phyloP scores from a whole-genome alignment of 2,797 vertebrate species.

The Leptoclinus maculatus region DNA sequence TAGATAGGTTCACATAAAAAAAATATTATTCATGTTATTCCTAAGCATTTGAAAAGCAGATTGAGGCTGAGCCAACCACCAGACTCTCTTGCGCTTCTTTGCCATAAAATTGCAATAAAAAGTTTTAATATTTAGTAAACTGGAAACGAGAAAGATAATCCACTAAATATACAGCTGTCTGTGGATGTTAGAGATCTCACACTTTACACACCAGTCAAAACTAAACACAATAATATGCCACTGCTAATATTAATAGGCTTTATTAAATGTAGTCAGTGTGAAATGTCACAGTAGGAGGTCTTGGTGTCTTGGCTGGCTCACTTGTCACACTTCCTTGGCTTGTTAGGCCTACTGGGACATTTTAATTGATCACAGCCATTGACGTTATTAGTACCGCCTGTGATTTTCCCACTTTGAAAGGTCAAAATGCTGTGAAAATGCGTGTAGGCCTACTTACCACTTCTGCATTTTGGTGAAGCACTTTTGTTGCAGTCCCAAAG shows the following conservation, averaged over 20 bases:
- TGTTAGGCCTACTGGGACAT: not conserved
- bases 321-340: not conserved
- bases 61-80: not conserved
- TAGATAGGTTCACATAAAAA: not conserved
- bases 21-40: slow-evolving; percentile 17
- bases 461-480: not conserved
- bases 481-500: not conserved
- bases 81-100: not conserved
- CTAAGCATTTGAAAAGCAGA: slow-evolving; percentile 19
- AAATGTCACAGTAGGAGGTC: not conserved
- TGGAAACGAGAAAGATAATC: slow-evolving; percentile 2
- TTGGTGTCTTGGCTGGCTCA: not conserved
- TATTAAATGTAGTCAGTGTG: not conserved
- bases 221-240: not conserved
- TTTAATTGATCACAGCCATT: not conserved
- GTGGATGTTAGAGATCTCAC: not conserved
- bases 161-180: slow-evolving; percentile 3
- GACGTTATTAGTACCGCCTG: not conserved
- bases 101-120: not conserved
- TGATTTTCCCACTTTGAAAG: not conserved
- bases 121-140: not conserved
- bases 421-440: not conserved
- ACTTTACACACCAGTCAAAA: not conserved
- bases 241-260: not conserved
- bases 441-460: not conserved